A percentile compares a stretch with the other conserved stretches of the same genome.
These are phyloP conservation scores for Ectropis crepuscularia DNA, from an alignment of 2,888 invertebrate species.

Conservation along the genomic window DNA sequence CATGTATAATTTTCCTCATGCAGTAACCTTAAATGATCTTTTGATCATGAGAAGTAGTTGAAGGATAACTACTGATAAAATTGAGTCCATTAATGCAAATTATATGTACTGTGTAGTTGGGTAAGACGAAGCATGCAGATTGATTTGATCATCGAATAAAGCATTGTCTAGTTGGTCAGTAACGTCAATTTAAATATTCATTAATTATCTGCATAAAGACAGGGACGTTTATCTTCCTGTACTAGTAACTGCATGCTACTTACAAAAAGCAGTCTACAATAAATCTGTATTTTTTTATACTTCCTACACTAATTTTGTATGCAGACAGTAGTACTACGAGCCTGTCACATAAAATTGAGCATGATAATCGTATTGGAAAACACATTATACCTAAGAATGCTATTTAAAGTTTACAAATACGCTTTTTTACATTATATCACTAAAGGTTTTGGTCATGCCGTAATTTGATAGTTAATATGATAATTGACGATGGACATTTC, in stretches of 20 bases:
- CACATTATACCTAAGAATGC: background rate
- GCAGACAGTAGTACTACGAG: slow-evolving; percentile 19
- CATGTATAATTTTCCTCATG: slow-evolving; percentile 24
- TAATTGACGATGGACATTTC: slow-evolving; percentile 1
- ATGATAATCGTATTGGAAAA: slow-evolving; percentile 10
- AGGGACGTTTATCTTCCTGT: slow-evolving; percentile 7
- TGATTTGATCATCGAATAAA: slow-evolving; percentile 14
- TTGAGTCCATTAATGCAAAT: slow-evolving; percentile 6
- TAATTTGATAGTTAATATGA: slow-evolving; percentile 1
- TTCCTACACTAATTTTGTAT: slow-evolving; percentile 19
- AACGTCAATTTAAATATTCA: slow-evolving; percentile 21
- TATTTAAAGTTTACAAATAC: background rate
- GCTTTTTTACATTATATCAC: too few relatives aligned
- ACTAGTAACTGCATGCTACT: slow-evolving; percentile 2
- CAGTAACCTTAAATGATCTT: slow-evolving; percentile 13
- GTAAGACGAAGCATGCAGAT: slow-evolving; percentile 18
- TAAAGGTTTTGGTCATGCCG: background rate
- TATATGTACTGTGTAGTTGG: slow-evolving; percentile 1
- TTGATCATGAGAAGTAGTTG: slow-evolving; percentile 15
- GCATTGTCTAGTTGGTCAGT: slow-evolving; percentile 7
- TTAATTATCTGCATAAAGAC: slow-evolving; percentile 8
- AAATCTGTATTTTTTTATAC: slow-evolving; percentile 17
- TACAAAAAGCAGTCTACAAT: slow-evolving; percentile 14
- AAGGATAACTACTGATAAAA: slow-evolving; percentile 29
- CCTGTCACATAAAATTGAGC: slow-evolving; percentile 17